Evolutionary conservation across 1,140 invertebrate species (phyloP).

Genomic region (Scaptodrosophila lebanonensis): DNA sequence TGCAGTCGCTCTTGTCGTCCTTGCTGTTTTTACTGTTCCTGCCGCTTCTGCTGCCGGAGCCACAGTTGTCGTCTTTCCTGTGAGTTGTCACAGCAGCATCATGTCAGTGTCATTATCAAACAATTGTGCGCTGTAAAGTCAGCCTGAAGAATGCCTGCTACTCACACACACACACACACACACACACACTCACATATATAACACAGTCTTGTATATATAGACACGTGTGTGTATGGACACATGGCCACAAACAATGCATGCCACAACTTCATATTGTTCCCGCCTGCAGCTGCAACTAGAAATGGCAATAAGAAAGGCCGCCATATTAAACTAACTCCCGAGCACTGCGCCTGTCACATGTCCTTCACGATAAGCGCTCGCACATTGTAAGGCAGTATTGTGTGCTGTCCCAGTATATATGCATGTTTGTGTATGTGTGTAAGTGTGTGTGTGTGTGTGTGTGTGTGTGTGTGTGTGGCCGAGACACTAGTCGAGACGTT

Average conservation of each 20-base stretch:
- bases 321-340: slow-evolving; percentile 9
- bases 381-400: too few species aligned
- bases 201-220: too few species aligned
- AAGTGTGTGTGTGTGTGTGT: not conserved
- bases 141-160: slow-evolving; percentile 20
- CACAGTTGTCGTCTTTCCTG: slow-evolving; percentile 29
- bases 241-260: slow-evolving; percentile 47
- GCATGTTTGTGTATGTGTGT: not conserved
- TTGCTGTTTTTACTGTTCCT: not conserved
- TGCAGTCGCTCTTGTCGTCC: too few species aligned
- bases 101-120: slow-evolving; percentile 73
- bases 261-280: slow-evolving; percentile 34
- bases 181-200: too few species aligned
- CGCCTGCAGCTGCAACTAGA: too few species aligned
- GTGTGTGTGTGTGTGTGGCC: too few species aligned
- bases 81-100: slow-evolving; percentile 54
- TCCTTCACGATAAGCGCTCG: slow-evolving; percentile 12
- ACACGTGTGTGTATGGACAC: slow-evolving; percentile 25
- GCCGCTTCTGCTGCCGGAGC: not conserved
- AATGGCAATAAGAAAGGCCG: too few species aligned
- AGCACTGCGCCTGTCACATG: slow-evolving; percentile 28
- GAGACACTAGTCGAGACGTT: slow-evolving; percentile 39
- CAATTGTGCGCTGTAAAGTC: slow-evolving; percentile 45
- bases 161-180: slow-evolving; percentile 1
- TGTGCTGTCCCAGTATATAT: too few species aligned